These are phyloP conservation scores for Tadarida brasiliensis DNA, from an alignment of 2,797 vertebrate species.

Conservation along the genomic window DNA sequence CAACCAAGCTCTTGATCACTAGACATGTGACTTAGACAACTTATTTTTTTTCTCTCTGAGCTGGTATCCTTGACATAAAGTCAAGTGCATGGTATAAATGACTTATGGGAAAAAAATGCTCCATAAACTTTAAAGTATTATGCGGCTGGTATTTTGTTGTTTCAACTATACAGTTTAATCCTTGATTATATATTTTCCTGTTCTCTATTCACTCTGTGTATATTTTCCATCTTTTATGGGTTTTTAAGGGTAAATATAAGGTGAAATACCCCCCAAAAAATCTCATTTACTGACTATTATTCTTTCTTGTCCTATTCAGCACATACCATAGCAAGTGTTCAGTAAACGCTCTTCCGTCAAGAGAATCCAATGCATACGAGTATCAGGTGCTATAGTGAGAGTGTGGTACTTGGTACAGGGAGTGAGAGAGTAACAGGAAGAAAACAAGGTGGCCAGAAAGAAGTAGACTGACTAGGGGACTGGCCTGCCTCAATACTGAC, in stretches of 20 bases:
- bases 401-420: background rate
- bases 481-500: background rate
- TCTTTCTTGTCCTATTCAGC: background rate
- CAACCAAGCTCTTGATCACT: background rate
- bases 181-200: background rate
- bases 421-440: background rate
- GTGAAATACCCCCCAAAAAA: background rate
- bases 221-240: background rate
- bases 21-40: background rate
- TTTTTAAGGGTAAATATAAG: conserved; percentile 1
- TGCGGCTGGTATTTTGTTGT: background rate
- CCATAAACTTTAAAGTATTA: background rate
- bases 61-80: conserved; percentile 44
- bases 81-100: background rate
- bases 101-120: background rate
- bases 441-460: background rate
- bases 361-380: background rate
- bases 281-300: background rate
- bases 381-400: background rate
- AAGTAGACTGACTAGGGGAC: background rate
- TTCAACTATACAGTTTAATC: background rate
- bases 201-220: background rate
- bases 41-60: background rate
- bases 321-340: background rate
- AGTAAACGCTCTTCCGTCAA: background rate